These are phyloP conservation scores for Apomyelois bistriatella DNA, from an alignment of 2,888 invertebrate species.

Conservation along the genomic window DNA sequence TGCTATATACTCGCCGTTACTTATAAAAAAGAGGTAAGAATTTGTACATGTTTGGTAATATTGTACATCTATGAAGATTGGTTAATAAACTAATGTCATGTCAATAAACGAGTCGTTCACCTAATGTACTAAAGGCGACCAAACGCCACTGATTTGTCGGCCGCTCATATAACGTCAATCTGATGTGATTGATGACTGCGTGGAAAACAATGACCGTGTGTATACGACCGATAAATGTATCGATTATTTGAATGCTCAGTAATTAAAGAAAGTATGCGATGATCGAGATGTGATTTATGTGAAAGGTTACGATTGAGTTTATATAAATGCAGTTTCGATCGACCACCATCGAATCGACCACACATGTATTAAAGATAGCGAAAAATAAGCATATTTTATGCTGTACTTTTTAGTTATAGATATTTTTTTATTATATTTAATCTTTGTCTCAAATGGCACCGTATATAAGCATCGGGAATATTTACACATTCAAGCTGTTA, in stretches of 20 bases:
- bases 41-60: no score
- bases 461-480: no score
- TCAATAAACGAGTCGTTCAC: slow-evolving; percentile 70
- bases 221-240: slow-evolving; percentile 7
- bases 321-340: not conserved
- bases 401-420: no score
- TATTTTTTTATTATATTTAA: no score
- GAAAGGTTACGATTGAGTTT: not conserved
- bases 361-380: not conserved
- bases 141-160: slow-evolving; percentile 40
- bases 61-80: slow-evolving; percentile 27
- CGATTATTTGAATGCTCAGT: not conserved
- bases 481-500: no score
- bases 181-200: slow-evolving; percentile 9
- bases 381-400: not conserved
- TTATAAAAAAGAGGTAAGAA: no score
- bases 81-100: slow-evolving; percentile 57
- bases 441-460: no score
- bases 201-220: slow-evolving; percentile 7
- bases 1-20: no score
- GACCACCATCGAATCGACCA: not conserved
- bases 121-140: slow-evolving; percentile 40
- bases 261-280: not conserved
- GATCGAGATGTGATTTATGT: not conserved
- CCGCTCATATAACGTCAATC: slow-evolving; percentile 7